phyloP scores from a whole-genome alignment of 2,888 invertebrate genomes.

The Limenitis arthemis region DNA sequence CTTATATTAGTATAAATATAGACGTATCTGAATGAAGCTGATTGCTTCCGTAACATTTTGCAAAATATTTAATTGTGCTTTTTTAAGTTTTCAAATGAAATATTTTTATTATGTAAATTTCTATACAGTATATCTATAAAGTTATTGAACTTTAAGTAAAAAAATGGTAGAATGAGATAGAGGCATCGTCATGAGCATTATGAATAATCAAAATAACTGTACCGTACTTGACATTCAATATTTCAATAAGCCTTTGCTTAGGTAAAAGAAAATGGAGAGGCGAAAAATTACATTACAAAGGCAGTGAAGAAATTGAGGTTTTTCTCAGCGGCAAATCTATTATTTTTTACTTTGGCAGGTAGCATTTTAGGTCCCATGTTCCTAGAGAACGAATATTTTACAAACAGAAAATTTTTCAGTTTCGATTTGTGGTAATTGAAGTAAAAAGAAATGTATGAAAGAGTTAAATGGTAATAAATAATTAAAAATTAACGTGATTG shows the following conservation, averaged over 20 bases:
- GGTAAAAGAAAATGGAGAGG: constrained; percentile 58
- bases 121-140: no score
- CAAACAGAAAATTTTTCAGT: constrained; percentile 6
- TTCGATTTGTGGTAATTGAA: no score
- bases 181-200: constrained; percentile 44
- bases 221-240: constrained; percentile 67
- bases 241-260: constrained; percentile 65
- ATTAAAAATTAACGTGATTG: no score
- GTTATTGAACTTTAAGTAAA: no score
- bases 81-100: no score
- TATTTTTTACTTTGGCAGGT: constrained; percentile 31
- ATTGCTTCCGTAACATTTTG: constrained; percentile 44
- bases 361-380: constrained; percentile 23
- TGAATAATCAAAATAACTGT: constrained; percentile 60
- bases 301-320: constrained; percentile 54
- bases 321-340: constrained; percentile 37
- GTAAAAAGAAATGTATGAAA: no score
- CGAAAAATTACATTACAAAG: constrained; percentile 66
- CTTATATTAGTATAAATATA: constrained; percentile 3
- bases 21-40: constrained; percentile 23
- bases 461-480: no score
- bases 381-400: constrained; percentile 17
- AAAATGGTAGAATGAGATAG: constrained; percentile 11
- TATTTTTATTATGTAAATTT: no score
- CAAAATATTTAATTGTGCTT: no score